A percentile compares a stretch with the other conserved stretches of the same genome.
Evolutionary conservation across 2,888 invertebrate species (phyloP).

Genomic region (Philereme vetulata): DNA sequence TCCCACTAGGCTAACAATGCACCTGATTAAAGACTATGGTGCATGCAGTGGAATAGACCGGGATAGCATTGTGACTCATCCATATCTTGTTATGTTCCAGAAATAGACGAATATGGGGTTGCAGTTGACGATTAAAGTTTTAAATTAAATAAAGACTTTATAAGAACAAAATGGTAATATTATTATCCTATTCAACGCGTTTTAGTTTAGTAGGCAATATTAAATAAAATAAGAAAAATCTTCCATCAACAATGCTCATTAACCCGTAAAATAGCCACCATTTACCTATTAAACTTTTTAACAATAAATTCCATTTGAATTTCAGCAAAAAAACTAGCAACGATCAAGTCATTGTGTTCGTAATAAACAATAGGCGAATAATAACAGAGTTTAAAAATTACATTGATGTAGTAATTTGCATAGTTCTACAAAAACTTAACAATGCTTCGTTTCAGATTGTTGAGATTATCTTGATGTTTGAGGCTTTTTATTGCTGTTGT

Average conservation of each 20-base stretch:
- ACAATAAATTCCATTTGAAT: constrained; percentile 35
- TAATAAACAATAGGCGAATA: constrained; percentile 33
- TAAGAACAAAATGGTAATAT: no score
- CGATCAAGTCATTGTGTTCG: constrained; percentile 32
- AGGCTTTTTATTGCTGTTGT: constrained; percentile 27
- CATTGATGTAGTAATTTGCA: constrained; percentile 26
- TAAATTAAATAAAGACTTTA: no score
- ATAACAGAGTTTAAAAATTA: constrained; percentile 24
- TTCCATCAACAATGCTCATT: not conserved
- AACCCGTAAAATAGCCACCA: constrained; percentile 3
- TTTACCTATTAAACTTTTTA: constrained; percentile 5
- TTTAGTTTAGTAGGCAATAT: no score
- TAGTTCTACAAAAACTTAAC: constrained; percentile 36
- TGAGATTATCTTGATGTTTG: constrained; percentile 25
- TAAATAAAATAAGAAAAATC: no score
- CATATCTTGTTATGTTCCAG: no score
- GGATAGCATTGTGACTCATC: no score
- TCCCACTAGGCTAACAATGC: no score
- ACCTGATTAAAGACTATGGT: no score
- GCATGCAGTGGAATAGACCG: no score
- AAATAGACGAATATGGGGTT: no score
- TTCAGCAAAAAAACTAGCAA: constrained; percentile 28
- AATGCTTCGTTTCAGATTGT: constrained; percentile 29
- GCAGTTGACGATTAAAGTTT: no score
- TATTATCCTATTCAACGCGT: no score